These are phyloP conservation scores for Aldrovandia affinis DNA, from an alignment of 2,797 vertebrate species.

Conservation along the genomic window DNA sequence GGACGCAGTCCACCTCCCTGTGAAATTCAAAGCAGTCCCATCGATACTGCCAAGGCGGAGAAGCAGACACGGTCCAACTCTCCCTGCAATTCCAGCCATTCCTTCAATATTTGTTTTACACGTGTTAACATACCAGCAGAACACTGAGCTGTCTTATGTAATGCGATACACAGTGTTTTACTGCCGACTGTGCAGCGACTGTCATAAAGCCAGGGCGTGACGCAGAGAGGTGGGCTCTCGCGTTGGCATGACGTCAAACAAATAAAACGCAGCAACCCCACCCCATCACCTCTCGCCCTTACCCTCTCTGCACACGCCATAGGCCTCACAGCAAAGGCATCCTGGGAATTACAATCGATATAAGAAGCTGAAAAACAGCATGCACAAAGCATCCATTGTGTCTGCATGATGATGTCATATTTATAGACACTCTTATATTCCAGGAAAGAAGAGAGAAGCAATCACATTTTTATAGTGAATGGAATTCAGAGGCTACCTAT, in stretches of 20 bases:
- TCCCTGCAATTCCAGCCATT: slow-evolving; percentile 4
- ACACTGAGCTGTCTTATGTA: background rate
- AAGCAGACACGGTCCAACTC: background rate
- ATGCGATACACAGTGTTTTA: background rate
- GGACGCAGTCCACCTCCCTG: too few species aligned
- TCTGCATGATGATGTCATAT: background rate
- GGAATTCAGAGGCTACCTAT: background rate
- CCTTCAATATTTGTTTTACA: background rate
- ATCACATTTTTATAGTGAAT: background rate
- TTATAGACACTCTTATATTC: background rate
- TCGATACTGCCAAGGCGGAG: background rate
- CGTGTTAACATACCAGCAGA: background rate
- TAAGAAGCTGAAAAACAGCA: background rate
- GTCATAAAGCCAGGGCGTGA: background rate
- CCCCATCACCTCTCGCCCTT: background rate
- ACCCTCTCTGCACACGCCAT: background rate
- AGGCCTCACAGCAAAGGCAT: background rate
- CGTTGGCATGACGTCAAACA: too few species aligned
- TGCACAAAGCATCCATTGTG: background rate
- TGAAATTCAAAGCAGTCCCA: too few species aligned
- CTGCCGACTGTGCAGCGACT: background rate
- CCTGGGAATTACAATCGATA: background rate
- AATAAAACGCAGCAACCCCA: too few species aligned
- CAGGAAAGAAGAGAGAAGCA: background rate
- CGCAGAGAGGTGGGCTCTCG: background rate